A percentile compares a stretch with the other conserved stretches of the same genome.
These are phyloP conservation scores for Brachionus plicatilis DNA, from an alignment of 1,140 invertebrate genomes.

Conservation along the genomic window DNA sequence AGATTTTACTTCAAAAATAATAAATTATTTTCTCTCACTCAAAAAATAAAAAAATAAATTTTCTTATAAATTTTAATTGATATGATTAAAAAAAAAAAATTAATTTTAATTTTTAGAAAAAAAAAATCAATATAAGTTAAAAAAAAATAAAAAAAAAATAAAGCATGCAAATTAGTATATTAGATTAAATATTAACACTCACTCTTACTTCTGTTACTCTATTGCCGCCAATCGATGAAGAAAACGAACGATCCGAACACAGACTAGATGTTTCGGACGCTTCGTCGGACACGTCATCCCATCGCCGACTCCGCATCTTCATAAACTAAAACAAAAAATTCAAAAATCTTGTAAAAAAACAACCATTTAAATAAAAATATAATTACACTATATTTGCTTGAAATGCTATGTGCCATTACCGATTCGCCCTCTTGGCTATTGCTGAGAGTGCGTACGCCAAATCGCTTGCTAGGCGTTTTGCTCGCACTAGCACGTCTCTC, in stretches of 20 bases:
- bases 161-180: conserved; percentile 62
- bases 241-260: conserved; percentile 81
- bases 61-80: no score
- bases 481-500: not conserved
- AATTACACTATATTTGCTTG: not conserved
- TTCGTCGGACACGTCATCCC: conserved; percentile 62
- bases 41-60: no score
- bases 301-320: not conserved
- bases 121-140: not conserved
- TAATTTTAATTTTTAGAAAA: no score
- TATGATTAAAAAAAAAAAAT: no score
- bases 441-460: not conserved
- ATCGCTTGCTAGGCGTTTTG: not conserved
- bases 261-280: conserved; percentile 84
- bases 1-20: no score
- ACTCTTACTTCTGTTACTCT: conserved; percentile 72
- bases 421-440: conserved; percentile 22
- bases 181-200: conserved; percentile 30
- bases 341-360: no score
- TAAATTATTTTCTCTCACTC: no score
- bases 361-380: not conserved
- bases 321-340: not conserved
- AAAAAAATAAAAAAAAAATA: conserved; percentile 49
- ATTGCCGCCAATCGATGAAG: conserved; percentile 63
- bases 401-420: not conserved